Evolutionary conservation across 2,888 invertebrate species (phyloP), one percentile per base, ranked within the genome.

Genomic region (Catocala fraxini): DNA sequence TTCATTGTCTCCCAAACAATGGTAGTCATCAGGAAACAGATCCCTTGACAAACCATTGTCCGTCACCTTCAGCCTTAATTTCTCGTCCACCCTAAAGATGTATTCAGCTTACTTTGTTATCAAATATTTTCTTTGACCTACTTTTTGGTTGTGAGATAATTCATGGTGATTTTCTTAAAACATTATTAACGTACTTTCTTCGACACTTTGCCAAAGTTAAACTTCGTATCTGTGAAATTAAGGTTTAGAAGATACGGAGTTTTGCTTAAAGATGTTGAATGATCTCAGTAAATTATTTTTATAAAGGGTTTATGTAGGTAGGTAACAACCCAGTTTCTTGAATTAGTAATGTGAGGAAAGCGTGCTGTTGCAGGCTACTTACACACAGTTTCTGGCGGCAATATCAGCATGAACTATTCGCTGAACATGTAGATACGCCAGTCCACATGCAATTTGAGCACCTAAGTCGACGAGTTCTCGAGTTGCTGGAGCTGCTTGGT

Each of bases 1-100:
- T 87, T 98, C 98, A 84, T 98, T 98, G 92, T 98, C 98, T 2
- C 98, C 98, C 66, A 98, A 95, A 89, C 98, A 98, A 88, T 98
- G 97, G 91, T 99, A 99, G 90, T 99, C 99, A 70, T 96, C 96
- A 12, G 99, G 97, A 93, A 99, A 99, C 68, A 99, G 94, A 89
- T 99, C 99, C 59, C 98, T 95, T 41, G 98, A 96, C 72, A 99
- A 90, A 43, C 98, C 97, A 84, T 97, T 97, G 92, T 99, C 99
- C 41, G 97, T 96, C 80, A 99, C 94, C 91, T 97, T 97, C 74
- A 99, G 97, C 83, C 96, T 96, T 80, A 97, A 91, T 85, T 96
- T 96, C 85, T 97, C 97, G 82, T 97, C 97, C 72, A 97, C 96
- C 68, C 97, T 97, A 84, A 34, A 83, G 79, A 59, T 49, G 47